Conservation (phyloP, 2,113 vertebrate genomes). For the Romanogobio albipinnatus region DNA sequence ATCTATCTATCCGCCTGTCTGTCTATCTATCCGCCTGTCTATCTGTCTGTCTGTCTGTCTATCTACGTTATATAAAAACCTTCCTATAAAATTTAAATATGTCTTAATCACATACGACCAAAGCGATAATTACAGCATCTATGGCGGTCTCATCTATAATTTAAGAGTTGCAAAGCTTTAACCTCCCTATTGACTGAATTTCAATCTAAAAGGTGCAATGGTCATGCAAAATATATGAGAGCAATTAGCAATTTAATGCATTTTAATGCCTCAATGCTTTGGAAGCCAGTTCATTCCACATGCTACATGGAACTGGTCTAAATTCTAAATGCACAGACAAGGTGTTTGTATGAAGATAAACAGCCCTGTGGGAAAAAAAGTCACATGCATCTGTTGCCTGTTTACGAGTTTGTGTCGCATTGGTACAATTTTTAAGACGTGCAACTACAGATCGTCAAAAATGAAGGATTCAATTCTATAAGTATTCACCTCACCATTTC, state of each 20-base stretch:
- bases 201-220: background rate
- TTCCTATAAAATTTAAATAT: background rate
- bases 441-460: background rate
- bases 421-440: background rate
- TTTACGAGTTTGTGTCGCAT: background rate
- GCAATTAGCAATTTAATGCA: background rate
- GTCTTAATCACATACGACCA: background rate
- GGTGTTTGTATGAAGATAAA: background rate
- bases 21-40: background rate
- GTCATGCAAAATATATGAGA: constrained; percentile 5
- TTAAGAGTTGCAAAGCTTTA: background rate
- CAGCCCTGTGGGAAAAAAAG: no score
- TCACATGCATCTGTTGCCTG: background rate
- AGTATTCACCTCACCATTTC: background rate
- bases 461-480: background rate
- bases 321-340: background rate
- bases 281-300: background rate
- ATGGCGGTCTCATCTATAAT: background rate
- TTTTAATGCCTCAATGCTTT: background rate
- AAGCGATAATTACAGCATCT: background rate
- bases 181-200: background rate
- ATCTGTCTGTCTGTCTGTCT: background rate
- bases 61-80: background rate
- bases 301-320: background rate
- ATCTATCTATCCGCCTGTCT: background rate